phyloP scores from a whole-genome alignment of 2,888 invertebrate genomes.

The Cantharis flavilabris region DNA sequence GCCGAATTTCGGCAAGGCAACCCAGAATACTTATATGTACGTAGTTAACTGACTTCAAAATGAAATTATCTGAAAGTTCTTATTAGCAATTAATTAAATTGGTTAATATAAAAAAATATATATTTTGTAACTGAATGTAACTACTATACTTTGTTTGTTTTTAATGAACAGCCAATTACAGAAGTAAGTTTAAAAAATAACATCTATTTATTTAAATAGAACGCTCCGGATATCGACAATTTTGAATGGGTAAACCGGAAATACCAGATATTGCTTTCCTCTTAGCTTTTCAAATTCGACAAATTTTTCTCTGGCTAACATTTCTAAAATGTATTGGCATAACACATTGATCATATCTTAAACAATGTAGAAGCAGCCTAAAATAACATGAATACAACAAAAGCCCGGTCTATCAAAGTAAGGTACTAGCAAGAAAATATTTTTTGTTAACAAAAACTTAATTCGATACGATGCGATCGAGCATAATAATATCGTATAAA shows the following conservation, averaged over 20 bases:
- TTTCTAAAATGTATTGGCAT: background rate
- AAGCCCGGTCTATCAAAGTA: background rate
- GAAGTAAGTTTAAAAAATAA: background rate
- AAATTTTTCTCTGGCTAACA: background rate
- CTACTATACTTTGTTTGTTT: too few species aligned
- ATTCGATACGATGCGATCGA: background rate
- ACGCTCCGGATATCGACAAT: background rate
- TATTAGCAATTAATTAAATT: too few species aligned
- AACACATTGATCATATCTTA: background rate
- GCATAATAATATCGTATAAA: background rate
- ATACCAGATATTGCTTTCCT: background rate
- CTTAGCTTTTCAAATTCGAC: background rate
- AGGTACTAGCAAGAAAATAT: background rate
- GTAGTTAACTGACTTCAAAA: too few species aligned
- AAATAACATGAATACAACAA: background rate
- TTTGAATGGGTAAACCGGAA: background rate
- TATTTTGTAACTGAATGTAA: too few species aligned
- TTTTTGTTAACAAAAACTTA: background rate
- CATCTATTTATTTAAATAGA: background rate
- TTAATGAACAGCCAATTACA: background rate
- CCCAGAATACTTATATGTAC: too few species aligned
- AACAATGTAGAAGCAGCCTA: background rate
- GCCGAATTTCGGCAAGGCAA: too few species aligned
- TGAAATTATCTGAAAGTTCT: too few species aligned
- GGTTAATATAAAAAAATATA: too few species aligned